These are phyloP conservation scores for Chloebia gouldiae DNA, from an alignment of 2,113 vertebrate genomes.

Conservation along the genomic window DNA sequence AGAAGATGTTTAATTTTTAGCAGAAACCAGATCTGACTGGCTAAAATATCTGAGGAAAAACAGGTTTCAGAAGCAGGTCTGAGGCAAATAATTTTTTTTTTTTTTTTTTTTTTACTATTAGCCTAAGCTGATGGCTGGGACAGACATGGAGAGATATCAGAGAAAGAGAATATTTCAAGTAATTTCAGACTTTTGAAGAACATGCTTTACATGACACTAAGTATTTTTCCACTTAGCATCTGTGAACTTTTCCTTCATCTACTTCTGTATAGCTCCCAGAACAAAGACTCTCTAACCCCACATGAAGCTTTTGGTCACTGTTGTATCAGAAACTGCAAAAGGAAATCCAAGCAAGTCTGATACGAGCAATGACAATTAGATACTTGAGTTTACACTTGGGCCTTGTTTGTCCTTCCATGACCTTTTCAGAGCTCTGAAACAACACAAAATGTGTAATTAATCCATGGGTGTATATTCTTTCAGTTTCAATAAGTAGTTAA, in stretches of 20 bases:
- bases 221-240: neutral
- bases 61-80: neutral
- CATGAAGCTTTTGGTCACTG: neutral
- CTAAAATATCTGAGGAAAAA: neutral
- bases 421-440: neutral
- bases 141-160: neutral
- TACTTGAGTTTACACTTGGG: neutral
- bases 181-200: neutral
- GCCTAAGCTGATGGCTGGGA: neutral
- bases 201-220: neutral
- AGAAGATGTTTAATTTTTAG: neutral
- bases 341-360: neutral
- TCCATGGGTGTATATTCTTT: neutral
- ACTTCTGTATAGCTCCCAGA: neutral
- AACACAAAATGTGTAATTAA: constrained; percentile 3
- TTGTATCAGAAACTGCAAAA: neutral
- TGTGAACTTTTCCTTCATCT: neutral
- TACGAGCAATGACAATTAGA: neutral
- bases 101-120: neutral
- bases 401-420: neutral
- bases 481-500: neutral
- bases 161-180: neutral
- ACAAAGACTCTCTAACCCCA: neutral
- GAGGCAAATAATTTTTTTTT: neutral
- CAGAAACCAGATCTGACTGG: neutral